phyloP scores from a whole-genome alignment of 2,888 invertebrate species.

The Gerris lacustris region DNA sequence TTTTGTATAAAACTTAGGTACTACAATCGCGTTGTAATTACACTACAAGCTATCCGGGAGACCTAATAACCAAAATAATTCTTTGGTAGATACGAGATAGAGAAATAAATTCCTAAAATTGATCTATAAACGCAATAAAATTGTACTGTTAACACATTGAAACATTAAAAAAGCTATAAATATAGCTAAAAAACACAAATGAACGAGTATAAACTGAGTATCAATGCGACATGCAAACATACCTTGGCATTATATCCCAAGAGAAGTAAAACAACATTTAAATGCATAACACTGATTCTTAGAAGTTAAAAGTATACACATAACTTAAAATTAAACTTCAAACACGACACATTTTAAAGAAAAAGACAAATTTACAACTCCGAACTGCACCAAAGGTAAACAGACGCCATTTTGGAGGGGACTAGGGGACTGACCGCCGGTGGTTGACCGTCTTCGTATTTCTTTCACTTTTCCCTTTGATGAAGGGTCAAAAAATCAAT shows the following conservation, averaged over 20 bases:
- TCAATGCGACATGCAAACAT: constrained; percentile 3
- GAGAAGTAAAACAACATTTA: neutral
- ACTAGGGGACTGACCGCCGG: constrained; percentile 10
- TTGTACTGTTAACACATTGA: no score
- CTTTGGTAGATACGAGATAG: no score
- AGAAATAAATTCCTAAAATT: no score
- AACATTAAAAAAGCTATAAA: neutral
- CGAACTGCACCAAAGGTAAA: constrained; percentile 1
- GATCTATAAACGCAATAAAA: no score
- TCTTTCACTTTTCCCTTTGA: constrained; percentile 5
- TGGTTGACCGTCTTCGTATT: constrained; percentile 1
- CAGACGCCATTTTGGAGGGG: constrained; percentile 10
- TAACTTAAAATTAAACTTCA: constrained; percentile 1
- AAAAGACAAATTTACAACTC: constrained; percentile 5
- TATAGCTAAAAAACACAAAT: neutral
- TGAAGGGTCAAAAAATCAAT: neutral
- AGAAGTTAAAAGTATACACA: neutral
- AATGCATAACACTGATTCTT: constrained; percentile 6
- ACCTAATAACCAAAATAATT: no score
- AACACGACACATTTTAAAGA: constrained; percentile 1
- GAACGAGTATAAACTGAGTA: neutral
- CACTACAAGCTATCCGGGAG: no score
- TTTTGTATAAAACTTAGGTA: no score
- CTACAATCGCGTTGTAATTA: no score
- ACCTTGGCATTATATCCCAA: neutral